These are phyloP conservation scores for Microtus pennsylvanicus DNA, from an alignment of 2,113 vertebrate genomes.

Conservation along the genomic window DNA sequence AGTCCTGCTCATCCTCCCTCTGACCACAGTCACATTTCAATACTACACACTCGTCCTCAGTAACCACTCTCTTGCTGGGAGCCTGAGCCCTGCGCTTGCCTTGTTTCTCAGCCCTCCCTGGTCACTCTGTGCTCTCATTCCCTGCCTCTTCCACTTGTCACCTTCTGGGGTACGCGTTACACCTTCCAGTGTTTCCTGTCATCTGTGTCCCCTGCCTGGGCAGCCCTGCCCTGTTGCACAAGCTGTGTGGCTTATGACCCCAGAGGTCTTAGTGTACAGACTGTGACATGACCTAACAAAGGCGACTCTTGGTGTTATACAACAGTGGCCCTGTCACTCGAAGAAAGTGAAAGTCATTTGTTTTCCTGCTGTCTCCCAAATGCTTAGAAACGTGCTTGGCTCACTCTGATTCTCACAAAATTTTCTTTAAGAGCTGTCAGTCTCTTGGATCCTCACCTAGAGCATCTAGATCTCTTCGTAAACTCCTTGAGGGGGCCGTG, in stretches of 20 bases:
- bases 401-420: background rate
- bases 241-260: background rate
- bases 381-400: background rate
- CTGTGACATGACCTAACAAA: background rate
- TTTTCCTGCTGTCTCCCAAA: background rate
- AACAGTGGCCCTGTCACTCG: background rate
- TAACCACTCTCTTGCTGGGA: background rate
- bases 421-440: background rate
- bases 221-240: background rate
- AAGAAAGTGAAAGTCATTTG: background rate
- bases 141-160: background rate
- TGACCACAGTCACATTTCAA: background rate
- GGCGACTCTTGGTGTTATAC: background rate
- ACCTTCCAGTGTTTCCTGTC: background rate
- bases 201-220: background rate
- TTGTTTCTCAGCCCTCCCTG: background rate
- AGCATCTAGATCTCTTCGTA: background rate
- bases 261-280: background rate
- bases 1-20: background rate
- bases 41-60: background rate
- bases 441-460: background rate
- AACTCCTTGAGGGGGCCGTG: background rate
- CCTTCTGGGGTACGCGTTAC: too few relatives aligned
- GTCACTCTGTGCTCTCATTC: background rate
- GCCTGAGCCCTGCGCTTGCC: background rate